Percentiles rank a stretch among this genome's conserved stretches.
These are phyloP conservation scores for Heptranchias perlo DNA, from an alignment of 2,113 vertebrate species.

Conservation along the genomic window DNA sequence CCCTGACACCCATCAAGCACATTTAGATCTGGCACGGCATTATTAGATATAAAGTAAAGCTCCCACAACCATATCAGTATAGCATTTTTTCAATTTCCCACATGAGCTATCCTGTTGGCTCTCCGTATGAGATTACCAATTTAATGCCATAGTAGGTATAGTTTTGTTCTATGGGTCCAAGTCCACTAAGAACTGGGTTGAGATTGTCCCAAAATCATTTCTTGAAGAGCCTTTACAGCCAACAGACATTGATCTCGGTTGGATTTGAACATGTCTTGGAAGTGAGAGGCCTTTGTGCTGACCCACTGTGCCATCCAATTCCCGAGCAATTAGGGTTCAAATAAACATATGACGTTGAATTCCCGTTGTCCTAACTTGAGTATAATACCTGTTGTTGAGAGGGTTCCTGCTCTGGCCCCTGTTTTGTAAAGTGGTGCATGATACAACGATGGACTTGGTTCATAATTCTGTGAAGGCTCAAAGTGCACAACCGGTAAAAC, in stretches of 20 bases:
- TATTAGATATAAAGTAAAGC: background rate
- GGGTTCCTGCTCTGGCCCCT: constrained; percentile 62
- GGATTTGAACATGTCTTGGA: background rate
- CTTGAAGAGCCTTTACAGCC: background rate
- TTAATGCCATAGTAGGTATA: background rate
- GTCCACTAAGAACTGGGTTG: background rate
- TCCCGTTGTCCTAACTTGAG: background rate
- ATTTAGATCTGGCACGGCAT: background rate
- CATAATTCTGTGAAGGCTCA: constrained; percentile 65
- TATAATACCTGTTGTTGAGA: constrained; percentile 65
- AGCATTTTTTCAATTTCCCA: background rate
- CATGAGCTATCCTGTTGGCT: background rate
- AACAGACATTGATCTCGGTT: background rate
- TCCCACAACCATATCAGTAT: background rate
- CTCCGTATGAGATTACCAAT: background rate
- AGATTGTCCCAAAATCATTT: background rate
- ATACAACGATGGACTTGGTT: constrained; percentile 51
- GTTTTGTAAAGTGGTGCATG: constrained; percentile 71
- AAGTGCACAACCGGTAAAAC: constrained; percentile 66
- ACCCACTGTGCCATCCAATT: background rate
- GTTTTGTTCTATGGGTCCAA: background rate
- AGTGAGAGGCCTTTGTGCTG: background rate
- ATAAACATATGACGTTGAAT: background rate
- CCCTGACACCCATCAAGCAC: background rate
- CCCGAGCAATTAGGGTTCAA: background rate